Base-by-base conservation (phyloP, 2,888 invertebrate genomes). In the Drosophila emarginata region DNA sequence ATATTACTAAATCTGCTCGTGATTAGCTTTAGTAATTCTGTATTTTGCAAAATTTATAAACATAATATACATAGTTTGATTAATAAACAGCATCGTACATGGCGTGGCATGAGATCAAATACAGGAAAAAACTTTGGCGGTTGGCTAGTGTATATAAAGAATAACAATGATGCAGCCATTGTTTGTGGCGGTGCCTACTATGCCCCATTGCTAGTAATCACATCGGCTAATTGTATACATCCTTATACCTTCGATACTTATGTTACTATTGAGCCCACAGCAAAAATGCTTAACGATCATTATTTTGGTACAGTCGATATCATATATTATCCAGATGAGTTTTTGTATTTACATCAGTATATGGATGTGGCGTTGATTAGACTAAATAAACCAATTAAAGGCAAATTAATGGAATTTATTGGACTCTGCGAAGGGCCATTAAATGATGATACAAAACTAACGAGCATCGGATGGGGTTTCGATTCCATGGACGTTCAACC, bases 141-240 rank as follows among this genome's bases (percentile, higher is more conserved):
- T 3, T 78, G 80, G 78, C 54, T 78, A 4, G 32, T 79, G 1
- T 53, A 56, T 9, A 67, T 79, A 5, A 53, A 18, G 9, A 66
- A 64, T 51, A 64, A 61, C 0, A 4, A 18, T 1, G 9, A 64
- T 14, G 64, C 64, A 1, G 12, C 5, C 9, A 52, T 67, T 6
- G 59, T 58, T 0, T 79, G 80, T 32, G 58, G 67, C 3, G 80
- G 65, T 2, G 18, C 80, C 4, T 80, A 79, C 57, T 67, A 61
- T 18, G 4, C 66, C 0, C 72, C 78, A 1, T 2, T 67, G 0
- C 11, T 79, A 32, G 76, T 76, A 1, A 37, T 79, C 4, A 64
- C 78, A 4, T 79, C 78, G 0, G 78, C 76, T n/a, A 80, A 67
- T 40, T 78, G 80, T 32, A 58, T 78, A n/a, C 15, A 56, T 2